Percentiles rank a stretch among this genome's conserved stretches.
These are phyloP conservation scores for Pyxicephalus adspersus DNA, from an alignment of 2,113 vertebrate species.

Conservation along the genomic window DNA sequence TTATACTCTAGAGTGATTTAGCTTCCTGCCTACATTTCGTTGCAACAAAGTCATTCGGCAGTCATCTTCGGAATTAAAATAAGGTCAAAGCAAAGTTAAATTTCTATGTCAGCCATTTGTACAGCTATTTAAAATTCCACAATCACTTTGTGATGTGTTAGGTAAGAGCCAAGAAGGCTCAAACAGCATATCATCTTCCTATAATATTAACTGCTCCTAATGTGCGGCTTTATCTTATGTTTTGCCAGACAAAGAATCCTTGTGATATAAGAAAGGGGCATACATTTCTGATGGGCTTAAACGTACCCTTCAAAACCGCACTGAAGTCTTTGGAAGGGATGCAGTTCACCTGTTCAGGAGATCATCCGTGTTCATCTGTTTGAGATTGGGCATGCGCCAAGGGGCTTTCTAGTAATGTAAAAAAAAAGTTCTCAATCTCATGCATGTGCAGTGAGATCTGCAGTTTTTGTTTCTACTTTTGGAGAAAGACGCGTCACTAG, in stretches of 20 bases:
- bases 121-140: constrained; percentile 92
- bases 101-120: constrained; percentile 85
- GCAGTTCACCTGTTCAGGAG: too few relatives aligned
- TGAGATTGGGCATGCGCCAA: too few relatives aligned
- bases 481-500: too few relatives aligned
- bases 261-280: not conserved
- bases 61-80: constrained; percentile 83
- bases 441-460: too few relatives aligned
- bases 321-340: too few relatives aligned
- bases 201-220: constrained; percentile 83
- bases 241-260: constrained; percentile 76
- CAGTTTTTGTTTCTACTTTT: too few relatives aligned
- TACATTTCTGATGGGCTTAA: constrained; percentile 69
- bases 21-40: constrained; percentile 83
- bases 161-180: constrained; percentile 92
- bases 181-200: constrained; percentile 82
- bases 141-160: constrained; percentile 90
- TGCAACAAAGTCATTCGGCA: constrained; percentile 83
- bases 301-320: constrained; percentile 64
- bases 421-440: too few relatives aligned
- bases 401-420: too few relatives aligned
- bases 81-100: constrained; percentile 92
- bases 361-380: too few relatives aligned
- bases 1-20: constrained; percentile 89
- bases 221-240: constrained; percentile 83